phyloP scores from a whole-genome alignment of 1,140 invertebrate species.

The Penaeus vannamei region DNA sequence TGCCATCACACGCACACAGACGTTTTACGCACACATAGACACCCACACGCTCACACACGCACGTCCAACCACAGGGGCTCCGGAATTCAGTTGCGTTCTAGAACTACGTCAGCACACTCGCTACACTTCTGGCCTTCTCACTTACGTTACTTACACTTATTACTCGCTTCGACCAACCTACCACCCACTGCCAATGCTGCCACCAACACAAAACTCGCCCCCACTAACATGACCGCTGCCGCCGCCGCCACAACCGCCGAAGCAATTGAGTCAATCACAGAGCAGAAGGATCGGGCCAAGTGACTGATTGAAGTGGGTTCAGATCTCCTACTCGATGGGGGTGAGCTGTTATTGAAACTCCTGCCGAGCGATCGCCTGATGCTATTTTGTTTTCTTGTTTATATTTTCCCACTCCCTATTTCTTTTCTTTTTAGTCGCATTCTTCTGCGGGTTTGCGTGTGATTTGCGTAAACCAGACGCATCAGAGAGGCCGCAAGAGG shows the following conservation, averaged over 20 bases:
- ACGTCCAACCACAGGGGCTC: no score
- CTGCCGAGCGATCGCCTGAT: neutral
- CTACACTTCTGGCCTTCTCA: no score
- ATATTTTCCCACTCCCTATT: neutral
- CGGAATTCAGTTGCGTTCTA: no score
- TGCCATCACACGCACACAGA: no score
- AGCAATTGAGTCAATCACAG: conserved; percentile 56
- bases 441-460: neutral
- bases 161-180: neutral
- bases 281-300: conserved; percentile 46
- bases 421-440: neutral
- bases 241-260: conserved; percentile 38
- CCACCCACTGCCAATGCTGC: neutral
- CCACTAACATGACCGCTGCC: neutral
- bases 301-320: conserved; percentile 58
- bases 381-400: neutral
- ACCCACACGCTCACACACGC: no score
- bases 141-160: no score
- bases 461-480: no score
- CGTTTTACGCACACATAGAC: no score
- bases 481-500: no score
- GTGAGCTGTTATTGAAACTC: conserved; percentile 53
- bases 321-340: conserved; percentile 56
- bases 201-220: neutral
- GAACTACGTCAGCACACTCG: no score